Percentiles rank a stretch among this genome's conserved stretches.
These are phyloP conservation scores for Liparis tanakae DNA, from an alignment of 2,797 vertebrate genomes.

Conservation along the genomic window DNA sequence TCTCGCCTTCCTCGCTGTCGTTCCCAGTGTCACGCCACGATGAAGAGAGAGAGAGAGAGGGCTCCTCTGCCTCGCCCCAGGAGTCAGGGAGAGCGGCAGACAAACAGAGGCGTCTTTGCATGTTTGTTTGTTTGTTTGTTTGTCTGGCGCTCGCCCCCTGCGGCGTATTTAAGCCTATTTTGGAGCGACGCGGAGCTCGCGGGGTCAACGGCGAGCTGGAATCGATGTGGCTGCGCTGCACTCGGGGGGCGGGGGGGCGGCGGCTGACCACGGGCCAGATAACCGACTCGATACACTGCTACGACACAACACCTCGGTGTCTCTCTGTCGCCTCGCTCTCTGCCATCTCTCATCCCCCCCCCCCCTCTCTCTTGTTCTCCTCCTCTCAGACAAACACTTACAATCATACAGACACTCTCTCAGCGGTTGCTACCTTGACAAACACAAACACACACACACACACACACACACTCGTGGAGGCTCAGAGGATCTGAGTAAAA, in stretches of 20 bases:
- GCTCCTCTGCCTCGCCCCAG: conserved; percentile 43
- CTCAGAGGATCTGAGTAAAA: conserved; percentile 47
- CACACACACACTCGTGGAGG: conserved; percentile 33
- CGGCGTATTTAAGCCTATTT: conserved; percentile 69
- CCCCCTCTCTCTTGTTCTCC: conserved; percentile 27
- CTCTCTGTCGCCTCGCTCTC: conserved; percentile 21
- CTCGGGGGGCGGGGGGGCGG: conserved; percentile 43
- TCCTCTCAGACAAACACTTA: conserved; percentile 61
- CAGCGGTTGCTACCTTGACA: conserved; percentile 45
- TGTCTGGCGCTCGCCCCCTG: conserved; percentile 46
- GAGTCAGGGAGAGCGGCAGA: conserved; percentile 44
- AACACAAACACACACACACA: conserved; percentile 52
- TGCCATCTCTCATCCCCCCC: conserved; percentile 31
- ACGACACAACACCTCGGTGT: conserved; percentile 51
- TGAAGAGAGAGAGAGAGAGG: conserved; percentile 48
- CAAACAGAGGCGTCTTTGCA: conserved; percentile 54
- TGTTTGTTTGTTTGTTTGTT: conserved; percentile 70
- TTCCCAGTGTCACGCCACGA: conserved; percentile 38
- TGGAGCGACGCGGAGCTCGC: conserved; percentile 39
- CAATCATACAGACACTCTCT: conserved; percentile 28
- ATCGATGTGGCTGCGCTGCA: conserved; percentile 45
- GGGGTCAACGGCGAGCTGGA: conserved; percentile 61
- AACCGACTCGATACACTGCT: conserved; percentile 53
- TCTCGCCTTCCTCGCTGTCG: conserved; percentile 24
- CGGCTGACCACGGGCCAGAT: conserved; percentile 59